These are phyloP conservation scores for Saccopteryx leptura DNA, from an alignment of 2,113 vertebrate species.

Conservation along the genomic window DNA sequence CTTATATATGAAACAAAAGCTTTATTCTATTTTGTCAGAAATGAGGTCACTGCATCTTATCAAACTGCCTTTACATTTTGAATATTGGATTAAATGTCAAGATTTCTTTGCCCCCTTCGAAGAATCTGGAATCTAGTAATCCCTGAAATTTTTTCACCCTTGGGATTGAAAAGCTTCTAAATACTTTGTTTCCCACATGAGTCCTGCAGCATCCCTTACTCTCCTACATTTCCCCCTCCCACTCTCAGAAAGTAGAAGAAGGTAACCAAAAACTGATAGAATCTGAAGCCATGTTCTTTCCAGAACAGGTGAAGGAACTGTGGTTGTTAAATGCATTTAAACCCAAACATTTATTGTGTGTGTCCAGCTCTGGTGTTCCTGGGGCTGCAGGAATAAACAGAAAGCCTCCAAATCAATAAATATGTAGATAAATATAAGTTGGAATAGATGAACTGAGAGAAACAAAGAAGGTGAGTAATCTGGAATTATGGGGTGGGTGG, in stretches of 20 bases:
- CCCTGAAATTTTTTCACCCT: not conserved
- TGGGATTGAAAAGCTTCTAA: not conserved
- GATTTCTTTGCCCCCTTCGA: not conserved
- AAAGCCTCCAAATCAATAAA: not conserved
- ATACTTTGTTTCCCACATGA: not conserved
- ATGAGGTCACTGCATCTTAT: not conserved
- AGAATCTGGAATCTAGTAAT: not conserved
- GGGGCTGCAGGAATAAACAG: not conserved
- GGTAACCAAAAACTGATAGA: not conserved
- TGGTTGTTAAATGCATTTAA: not conserved
- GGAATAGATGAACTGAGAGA: not conserved
- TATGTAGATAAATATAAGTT: not conserved
- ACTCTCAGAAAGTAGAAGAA: not conserved
- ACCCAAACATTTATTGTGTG: not conserved
- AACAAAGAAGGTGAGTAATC: not conserved
- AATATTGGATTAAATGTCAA: slow-evolving; percentile 12
- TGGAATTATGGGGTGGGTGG: not conserved
- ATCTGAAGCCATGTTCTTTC: not conserved
- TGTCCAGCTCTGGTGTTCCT: not conserved
- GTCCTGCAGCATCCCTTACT: not conserved
- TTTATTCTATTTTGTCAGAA: not conserved
- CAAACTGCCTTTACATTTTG: not conserved
- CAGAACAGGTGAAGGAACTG: not conserved
- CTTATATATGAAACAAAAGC: not conserved
- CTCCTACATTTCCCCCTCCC: not conserved